Conservation (phyloP, 2,888 invertebrate genomes). For the Sinhomidia bicolor region DNA sequence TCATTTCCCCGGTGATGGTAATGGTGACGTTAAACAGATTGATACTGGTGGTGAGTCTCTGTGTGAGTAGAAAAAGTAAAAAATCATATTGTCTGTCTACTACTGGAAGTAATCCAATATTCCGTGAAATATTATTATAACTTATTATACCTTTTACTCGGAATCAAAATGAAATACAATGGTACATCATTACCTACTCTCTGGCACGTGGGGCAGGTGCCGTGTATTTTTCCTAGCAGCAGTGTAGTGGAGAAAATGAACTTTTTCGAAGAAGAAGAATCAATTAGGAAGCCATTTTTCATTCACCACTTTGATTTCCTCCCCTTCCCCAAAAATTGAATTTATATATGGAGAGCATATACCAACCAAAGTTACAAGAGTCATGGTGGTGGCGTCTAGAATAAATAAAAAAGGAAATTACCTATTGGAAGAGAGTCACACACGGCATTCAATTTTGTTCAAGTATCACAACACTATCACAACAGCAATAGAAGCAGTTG, state of each 20-base stretch:
- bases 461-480: background rate
- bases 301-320: slow-evolving; percentile 51
- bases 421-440: slow-evolving; percentile 6
- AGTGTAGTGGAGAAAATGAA: too few species aligned
- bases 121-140: background rate
- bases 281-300: slow-evolving; percentile 74
- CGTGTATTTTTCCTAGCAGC: background rate
- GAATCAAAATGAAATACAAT: too few species aligned
- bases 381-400: slow-evolving; percentile 5
- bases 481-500: background rate
- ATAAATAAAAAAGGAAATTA: slow-evolving; percentile 52
- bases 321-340: background rate
- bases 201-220: background rate
- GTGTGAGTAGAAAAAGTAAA: background rate
- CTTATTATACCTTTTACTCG: background rate
- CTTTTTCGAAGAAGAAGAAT: slow-evolving; percentile 39
- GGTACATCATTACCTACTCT: too few species aligned
- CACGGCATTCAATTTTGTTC: background rate
- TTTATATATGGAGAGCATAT: background rate
- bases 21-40: background rate
- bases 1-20: background rate
- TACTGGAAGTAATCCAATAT: background rate
- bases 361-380: background rate
- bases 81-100: background rate
- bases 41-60: background rate